Evolutionary conservation across 1,140 invertebrate species (phyloP), one percentile per base, ranked within the genome.

Genomic region (Procambarus clarkii): DNA sequence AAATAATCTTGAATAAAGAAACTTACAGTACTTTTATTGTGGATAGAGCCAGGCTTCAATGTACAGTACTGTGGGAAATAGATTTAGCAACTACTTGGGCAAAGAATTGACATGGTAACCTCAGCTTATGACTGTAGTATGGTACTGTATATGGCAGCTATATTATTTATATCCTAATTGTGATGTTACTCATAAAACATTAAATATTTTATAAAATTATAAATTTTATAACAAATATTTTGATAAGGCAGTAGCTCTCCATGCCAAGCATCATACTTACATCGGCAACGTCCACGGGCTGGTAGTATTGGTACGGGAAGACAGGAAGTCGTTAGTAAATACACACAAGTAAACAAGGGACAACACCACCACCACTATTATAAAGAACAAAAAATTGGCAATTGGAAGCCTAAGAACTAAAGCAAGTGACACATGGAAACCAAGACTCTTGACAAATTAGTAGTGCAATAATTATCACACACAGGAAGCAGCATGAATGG

Each of bases 201-300:
- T 54, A 8, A 54, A 54, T 34, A 34, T 34, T 34, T 34, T 34
- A 54, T 54, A 8, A 54, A 54, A 54, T 54, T 5, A 64, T 64
- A 18, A 64, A 64, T 64, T 15, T 64, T 9, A 64, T 64, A 3
- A 64, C 60, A 18, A 8, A 18, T 48, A 79, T 21, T 48, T 54
- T 79, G 78, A 79, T 11, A 79, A 45, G 21, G 45, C 48, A 86
- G 50, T 18, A 83, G 81, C 13, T 69, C 24, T 24, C 48, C 85
- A 76, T 60, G 78, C 74, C 85, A 86, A 86, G 85, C 76, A 54
- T 78, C 34, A 86, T 86, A 86, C 85, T 86, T 86, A 86, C 85
- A 58, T 86, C 85, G n/a, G 85, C 85, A 86, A 86, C 85, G 85
- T 86, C 85, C 85, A 86, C 85, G 15, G 85, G 85, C 85, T 86